Conservation (phyloP, 2,888 invertebrate genomes). For the Linnaemya vulpina region DNA sequence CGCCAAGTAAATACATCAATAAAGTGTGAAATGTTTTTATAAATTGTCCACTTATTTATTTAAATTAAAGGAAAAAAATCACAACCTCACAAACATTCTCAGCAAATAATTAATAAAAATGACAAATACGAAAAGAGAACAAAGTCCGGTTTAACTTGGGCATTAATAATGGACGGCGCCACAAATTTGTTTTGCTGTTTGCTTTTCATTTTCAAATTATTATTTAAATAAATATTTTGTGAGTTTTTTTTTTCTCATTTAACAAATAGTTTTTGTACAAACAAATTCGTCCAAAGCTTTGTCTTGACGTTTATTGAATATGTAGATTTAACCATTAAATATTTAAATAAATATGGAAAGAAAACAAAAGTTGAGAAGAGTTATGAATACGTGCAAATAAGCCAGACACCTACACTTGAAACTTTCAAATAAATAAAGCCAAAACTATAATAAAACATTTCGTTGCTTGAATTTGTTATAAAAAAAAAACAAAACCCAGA, state of each 20-base stretch:
- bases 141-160: slow-evolving; percentile 40
- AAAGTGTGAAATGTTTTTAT: slow-evolving; percentile 16
- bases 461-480: no score
- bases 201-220: slow-evolving; percentile 11
- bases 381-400: not conserved
- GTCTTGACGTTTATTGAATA: not conserved
- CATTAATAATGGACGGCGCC: slow-evolving; percentile 40
- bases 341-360: slow-evolving; percentile 11
- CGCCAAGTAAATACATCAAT: slow-evolving; percentile 4
- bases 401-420: slow-evolving; percentile 26
- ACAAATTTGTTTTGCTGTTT: slow-evolving; percentile 44
- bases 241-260: not conserved
- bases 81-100: not conserved
- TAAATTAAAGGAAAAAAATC: not conserved
- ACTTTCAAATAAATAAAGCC: not conserved
- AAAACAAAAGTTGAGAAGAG: not conserved
- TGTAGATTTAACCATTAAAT: slow-evolving; percentile 1
- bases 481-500: no score
- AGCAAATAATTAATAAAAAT: slow-evolving; percentile 24
- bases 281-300: slow-evolving; percentile 15
- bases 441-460: not conserved
- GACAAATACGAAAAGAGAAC: slow-evolving; percentile 10
- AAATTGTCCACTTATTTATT: slow-evolving; percentile 13
- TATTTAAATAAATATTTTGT: slow-evolving; percentile 10
- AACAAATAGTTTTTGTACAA: slow-evolving; percentile 12